Evolutionary conservation across 2,113 vertebrate species (phyloP).

Genomic region (Cavia porcellus): DNA sequence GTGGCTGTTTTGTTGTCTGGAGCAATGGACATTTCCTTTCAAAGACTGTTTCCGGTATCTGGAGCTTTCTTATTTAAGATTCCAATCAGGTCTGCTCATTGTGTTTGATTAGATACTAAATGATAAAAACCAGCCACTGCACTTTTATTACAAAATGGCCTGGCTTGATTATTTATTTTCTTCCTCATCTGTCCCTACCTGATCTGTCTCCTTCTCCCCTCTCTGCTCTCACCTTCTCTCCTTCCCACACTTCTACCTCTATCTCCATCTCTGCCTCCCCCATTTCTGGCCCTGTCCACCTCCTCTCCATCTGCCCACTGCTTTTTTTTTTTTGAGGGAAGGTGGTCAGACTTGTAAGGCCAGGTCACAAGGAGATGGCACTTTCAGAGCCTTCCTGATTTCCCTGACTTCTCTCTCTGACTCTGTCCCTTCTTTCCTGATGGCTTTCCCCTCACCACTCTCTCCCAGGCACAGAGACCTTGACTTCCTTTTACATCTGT

Average conservation of each 20-base stretch:
- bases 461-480: neutral
- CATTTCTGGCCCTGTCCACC: too few species aligned
- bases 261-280: neutral
- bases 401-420: neutral
- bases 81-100: neutral
- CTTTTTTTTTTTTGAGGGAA: neutral
- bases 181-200: rapidly evolving
- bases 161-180: neutral
- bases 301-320: neutral
- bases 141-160: neutral
- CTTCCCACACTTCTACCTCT: neutral
- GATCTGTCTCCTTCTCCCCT: neutral
- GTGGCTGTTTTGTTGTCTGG: neutral
- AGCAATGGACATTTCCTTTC: neutral
- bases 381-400: neutral
- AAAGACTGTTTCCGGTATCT: neutral
- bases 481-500: neutral
- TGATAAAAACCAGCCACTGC: neutral
- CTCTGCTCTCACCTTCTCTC: neutral
- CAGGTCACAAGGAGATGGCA: neutral
- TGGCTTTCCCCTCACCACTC: neutral
- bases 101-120: neutral
- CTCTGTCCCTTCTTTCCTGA: neutral
- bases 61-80: neutral
- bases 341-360: neutral